A percentile compares a stretch with the other conserved stretches of the same genome.
Evolutionary conservation across 1,140 invertebrate genomes (phyloP).

Genomic region (Bathynomus jamesi): DNA sequence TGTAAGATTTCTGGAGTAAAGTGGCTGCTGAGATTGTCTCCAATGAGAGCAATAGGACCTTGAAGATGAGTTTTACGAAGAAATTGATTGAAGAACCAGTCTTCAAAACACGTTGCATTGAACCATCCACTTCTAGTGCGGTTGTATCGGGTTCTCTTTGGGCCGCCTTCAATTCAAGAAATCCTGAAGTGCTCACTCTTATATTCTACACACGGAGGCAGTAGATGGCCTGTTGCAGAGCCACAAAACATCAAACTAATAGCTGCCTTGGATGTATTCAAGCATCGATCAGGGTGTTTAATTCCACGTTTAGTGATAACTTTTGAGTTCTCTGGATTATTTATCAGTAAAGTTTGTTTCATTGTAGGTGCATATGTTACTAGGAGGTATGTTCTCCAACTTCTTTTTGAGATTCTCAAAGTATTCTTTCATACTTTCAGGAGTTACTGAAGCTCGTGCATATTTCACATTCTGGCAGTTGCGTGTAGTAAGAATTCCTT

Average conservation of each 20-base stretch:
- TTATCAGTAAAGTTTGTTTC: conserved; percentile 20
- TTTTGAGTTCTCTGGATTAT: conserved; percentile 30
- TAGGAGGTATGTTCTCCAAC: too few relatives aligned
- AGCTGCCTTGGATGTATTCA: conserved; percentile 39
- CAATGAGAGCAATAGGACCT: conserved; percentile 42
- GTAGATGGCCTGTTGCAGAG: conserved; percentile 33
- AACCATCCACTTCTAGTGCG: conserved; percentile 41
- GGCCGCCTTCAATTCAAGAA: conserved; percentile 39
- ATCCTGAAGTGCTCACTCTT: conserved; percentile 38
- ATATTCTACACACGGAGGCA: conserved; percentile 38
- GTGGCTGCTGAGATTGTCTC: conserved; percentile 45
- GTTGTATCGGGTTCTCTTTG: conserved; percentile 37
- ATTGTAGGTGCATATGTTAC: not conserved
- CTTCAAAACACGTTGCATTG: conserved; percentile 40
- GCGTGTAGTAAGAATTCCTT: too few relatives aligned
- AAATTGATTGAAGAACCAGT: conserved; percentile 39
- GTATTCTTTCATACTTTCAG: too few relatives aligned
- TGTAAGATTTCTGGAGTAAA: too few relatives aligned
- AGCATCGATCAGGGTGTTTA: conserved; percentile 41
- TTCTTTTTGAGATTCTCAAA: too few relatives aligned
- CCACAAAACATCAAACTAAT: conserved; percentile 41
- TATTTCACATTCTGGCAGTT: too few relatives aligned
- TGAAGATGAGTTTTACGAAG: conserved; percentile 32
- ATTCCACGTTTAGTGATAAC: conserved; percentile 38
- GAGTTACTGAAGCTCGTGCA: too few relatives aligned